Evolutionary conservation across 1,140 invertebrate genomes (phyloP).

Genomic region (Lerema accius): DNA sequence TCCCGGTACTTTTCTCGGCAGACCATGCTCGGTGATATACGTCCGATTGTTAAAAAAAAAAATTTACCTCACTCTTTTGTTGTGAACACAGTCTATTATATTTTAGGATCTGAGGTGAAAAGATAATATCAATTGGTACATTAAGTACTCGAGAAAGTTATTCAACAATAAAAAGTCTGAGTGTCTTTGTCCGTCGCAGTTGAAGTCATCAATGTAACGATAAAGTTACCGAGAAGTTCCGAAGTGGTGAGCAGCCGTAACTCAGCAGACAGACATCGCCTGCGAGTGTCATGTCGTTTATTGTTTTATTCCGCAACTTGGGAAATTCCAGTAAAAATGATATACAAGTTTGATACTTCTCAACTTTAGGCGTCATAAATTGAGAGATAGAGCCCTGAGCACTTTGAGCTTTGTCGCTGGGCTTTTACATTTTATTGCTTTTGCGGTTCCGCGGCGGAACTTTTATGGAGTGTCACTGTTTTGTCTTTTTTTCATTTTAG

Average conservation of each 20-base stretch:
- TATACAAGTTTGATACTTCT: conserved; percentile 31
- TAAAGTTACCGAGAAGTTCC: not conserved
- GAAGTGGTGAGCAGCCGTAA: conserved; percentile 6
- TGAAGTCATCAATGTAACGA: conserved; percentile 6
- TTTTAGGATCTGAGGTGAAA: too few species aligned
- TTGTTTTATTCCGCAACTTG: conserved; percentile 31
- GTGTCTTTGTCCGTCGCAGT: not conserved
- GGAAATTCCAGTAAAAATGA: conserved; percentile 28
- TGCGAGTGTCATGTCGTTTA: conserved; percentile 17
- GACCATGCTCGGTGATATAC: too few species aligned
- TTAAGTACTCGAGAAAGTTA: too few species aligned
- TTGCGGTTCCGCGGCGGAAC: not conserved
- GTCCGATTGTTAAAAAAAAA: too few species aligned
- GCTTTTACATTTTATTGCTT: conserved; percentile 17
- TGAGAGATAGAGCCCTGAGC: conserved; percentile 14
- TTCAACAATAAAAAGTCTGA: too few species aligned
- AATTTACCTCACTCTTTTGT: too few species aligned
- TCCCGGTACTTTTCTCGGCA: too few species aligned
- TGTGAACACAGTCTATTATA: too few species aligned
- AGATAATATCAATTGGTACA: too few species aligned
- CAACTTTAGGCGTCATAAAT: conserved; percentile 22
- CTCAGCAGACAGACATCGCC: conserved; percentile 4
- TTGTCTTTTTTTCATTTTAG: too few species aligned
- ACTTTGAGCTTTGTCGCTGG: conserved; percentile 11
- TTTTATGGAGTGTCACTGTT: not conserved